A percentile compares a stretch with the other conserved stretches of the same genome.
These are phyloP conservation scores for Anguilla anguilla DNA, from an alignment of 2,797 vertebrate genomes.

Conservation along the genomic window DNA sequence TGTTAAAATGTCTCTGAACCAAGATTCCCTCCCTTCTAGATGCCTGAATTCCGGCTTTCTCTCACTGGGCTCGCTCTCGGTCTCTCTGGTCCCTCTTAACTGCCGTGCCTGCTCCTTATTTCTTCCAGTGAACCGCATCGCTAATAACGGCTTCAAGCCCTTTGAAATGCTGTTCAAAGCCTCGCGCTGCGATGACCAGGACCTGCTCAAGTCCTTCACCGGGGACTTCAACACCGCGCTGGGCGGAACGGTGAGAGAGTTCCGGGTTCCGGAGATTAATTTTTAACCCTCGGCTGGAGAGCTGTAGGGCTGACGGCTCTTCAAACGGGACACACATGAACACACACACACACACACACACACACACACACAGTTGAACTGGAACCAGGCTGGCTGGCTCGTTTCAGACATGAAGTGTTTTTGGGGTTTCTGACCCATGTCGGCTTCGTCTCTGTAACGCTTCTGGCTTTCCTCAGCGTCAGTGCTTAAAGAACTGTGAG, in stretches of 20 bases:
- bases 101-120: constrained; percentile 29
- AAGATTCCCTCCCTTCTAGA: no score
- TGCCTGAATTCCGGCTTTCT: no score
- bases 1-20: no score
- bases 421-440: not conserved
- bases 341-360: no score
- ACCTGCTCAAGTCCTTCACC: constrained; percentile 84
- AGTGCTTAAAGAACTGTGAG: not conserved
- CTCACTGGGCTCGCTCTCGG: not conserved
- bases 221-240: constrained; percentile 87
- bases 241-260: constrained; percentile 83
- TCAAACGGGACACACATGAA: not conserved
- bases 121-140: constrained; percentile 87
- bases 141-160: constrained; percentile 95
- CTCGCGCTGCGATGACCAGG: constrained; percentile 86
- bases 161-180: constrained; percentile 97
- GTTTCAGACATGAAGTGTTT: not conserved
- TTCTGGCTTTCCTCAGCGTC: not conserved
- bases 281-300: not conserved
- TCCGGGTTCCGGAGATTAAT: not conserved
- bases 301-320: not conserved
- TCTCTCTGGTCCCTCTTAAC: constrained; percentile 32
- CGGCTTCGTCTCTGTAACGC: not conserved
- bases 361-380: no score
- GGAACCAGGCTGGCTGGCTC: not conserved